Conservation (phyloP, 2,113 vertebrate genomes). For the Pimephales promelas region DNA sequence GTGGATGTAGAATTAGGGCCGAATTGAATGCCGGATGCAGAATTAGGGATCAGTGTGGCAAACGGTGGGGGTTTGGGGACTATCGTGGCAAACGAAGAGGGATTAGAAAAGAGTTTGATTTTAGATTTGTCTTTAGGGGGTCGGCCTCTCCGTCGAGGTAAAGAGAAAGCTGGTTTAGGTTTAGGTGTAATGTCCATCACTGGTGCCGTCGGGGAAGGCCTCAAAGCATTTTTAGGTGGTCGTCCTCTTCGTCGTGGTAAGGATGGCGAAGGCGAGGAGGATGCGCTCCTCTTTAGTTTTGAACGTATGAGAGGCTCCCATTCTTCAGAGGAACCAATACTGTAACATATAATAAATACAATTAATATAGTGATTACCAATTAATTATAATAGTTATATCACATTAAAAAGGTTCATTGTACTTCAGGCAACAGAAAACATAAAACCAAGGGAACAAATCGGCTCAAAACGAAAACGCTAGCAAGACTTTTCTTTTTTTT, state of each 20-base stretch:
- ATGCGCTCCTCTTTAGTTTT: conserved; percentile 5
- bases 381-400: not conserved
- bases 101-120: not conserved
- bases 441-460: not conserved
- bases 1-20: not conserved
- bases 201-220: not conserved
- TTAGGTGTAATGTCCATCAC: not conserved
- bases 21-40: not conserved
- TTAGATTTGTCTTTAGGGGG: conserved; percentile 15
- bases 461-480: not conserved
- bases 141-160: conserved; percentile 18
- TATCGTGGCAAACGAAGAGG: not conserved
- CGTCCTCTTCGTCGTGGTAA: conserved; percentile 19
- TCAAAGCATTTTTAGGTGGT: not conserved
- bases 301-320: conserved; percentile 17
- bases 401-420: not conserved
- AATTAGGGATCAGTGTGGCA: not conserved
- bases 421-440: not conserved
- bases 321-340: conserved; percentile 32
- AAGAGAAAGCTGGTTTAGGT: not conserved
- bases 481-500: not conserved
- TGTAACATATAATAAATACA: conserved; percentile 20
- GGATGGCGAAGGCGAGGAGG: not conserved
- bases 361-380: not conserved
- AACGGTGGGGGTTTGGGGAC: not conserved